Base-by-base conservation (phyloP, 2,113 vertebrate genomes). In the Hiodon alosoides region DNA sequence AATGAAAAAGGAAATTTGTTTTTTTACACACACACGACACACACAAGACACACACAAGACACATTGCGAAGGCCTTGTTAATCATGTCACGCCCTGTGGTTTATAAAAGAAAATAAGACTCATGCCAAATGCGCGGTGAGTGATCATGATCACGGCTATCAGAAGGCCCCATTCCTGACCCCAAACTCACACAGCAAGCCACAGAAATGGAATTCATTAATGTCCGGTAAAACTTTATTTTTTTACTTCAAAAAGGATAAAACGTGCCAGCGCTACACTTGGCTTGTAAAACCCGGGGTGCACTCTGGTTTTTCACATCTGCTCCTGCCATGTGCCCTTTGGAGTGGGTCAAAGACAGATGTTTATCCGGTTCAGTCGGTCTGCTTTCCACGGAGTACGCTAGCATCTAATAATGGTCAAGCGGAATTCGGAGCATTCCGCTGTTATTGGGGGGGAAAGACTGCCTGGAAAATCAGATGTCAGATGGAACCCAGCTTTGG, bases 231-330 rank as follows among this genome's bases (percentile, higher is more conserved):
- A 82, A 77, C 77, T 8, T 31, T 31, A 79, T 89, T 89, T 71
- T 89, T 88, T 90, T 90, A 86, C 84, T 83, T 78, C 77, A 79
- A 80, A 84, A 81, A 85, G 73, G 73, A 84, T 77, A 65, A 77
- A 76, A 69, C 71, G 79, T 74, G 67, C 78, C 31, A 59, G 17
- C 72, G 58, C 48, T 78, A 79, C 80, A 81, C 76, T 76, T 83
- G 76, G 59, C 79, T 85, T 85, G 83, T 84, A 67, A 76, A 78
- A 76, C 74, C 71, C 57, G 69, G 17, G 68, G 48, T 55, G 59
- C 51, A 65, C 59, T 67, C 72, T 14, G 57, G 31, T 14, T 65
- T 52, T 50, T 46, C 67, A 66, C 61, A 67, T 77, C 17, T 77
- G 67, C 47, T 77, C 47, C 59, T 51, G 53, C 13, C 60, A 64